phyloP scores from a whole-genome alignment of 2,113 vertebrate species.

The Cyphomyrus plagiostoma region DNA sequence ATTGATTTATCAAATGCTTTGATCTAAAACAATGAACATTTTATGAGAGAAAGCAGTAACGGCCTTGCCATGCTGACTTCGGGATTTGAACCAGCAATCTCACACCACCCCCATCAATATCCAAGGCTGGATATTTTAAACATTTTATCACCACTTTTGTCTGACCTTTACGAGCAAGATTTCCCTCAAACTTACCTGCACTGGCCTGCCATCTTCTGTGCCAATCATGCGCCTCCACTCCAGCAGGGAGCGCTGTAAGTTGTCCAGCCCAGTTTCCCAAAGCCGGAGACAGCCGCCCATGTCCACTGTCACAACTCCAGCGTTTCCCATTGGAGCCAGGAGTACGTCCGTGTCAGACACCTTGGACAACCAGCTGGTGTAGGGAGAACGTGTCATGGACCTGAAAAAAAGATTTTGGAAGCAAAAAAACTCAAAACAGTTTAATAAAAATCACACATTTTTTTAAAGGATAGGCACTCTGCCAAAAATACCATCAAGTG shows the following conservation, averaged over 20 bases:
- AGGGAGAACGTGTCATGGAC: conserved; percentile 69
- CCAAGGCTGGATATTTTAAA: not conserved
- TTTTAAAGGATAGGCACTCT: not conserved
- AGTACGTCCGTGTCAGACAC: conserved; percentile 80
- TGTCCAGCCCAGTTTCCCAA: conserved; percentile 86
- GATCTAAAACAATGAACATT: not conserved
- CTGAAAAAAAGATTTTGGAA: conserved; percentile 51
- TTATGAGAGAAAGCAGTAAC: not conserved
- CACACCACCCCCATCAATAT: not conserved
- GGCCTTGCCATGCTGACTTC: not conserved
- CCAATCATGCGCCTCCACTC: conserved; percentile 97
- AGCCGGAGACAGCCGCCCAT: conserved; percentile 80
- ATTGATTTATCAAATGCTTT: not conserved
- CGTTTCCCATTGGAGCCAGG: conserved; percentile 66
- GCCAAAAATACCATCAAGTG: not conserved
- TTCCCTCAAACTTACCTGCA: conserved; percentile 74
- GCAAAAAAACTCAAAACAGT: not conserved
- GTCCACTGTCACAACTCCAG: conserved; percentile 79
- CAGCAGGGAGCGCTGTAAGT: conserved; percentile 76
- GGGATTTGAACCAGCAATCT: not conserved
- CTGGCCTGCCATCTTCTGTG: conserved; percentile 66
- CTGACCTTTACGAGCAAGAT: not conserved
- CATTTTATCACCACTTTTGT: not conserved
- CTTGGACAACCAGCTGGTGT: conserved; percentile 81
- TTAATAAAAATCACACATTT: not conserved